These are phyloP conservation scores for Hippocampus kuda DNA, from an alignment of 2,797 vertebrate genomes.

Conservation along the genomic window DNA sequence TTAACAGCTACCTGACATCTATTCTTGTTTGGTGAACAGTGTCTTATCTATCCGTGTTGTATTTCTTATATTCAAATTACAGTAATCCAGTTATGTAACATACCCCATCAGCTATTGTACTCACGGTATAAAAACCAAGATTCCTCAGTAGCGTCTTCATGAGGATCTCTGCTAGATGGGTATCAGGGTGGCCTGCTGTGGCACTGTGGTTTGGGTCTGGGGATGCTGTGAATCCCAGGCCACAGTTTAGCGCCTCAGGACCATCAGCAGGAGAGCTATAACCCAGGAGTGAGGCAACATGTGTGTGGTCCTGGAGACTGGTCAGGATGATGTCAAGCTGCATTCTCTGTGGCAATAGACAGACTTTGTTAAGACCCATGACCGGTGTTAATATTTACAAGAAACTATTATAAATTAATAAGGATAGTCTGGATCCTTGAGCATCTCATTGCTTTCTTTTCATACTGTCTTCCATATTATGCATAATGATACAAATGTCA, in stretches of 20 bases:
- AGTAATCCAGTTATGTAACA: neutral
- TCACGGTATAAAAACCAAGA: conserved; percentile 75
- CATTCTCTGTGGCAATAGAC: conserved; percentile 74
- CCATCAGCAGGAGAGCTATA: conserved; percentile 66
- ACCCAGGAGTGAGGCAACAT: conserved; percentile 72
- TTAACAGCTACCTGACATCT: neutral
- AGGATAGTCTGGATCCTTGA: neutral
- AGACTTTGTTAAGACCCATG: neutral
- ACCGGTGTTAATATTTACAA: neutral
- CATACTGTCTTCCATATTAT: too few relatives aligned
- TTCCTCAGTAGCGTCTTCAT: conserved; percentile 76
- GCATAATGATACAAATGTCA: too few relatives aligned
- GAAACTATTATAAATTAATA: neutral
- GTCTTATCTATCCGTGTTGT: neutral
- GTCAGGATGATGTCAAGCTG: conserved; percentile 80
- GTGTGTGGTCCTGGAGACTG: conserved; percentile 76
- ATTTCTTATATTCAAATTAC: neutral
- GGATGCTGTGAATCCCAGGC: conserved; percentile 63
- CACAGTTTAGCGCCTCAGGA: conserved; percentile 58
- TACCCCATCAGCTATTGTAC: conserved; percentile 10
- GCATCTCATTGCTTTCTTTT: neutral
- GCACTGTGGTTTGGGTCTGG: conserved; percentile 35
- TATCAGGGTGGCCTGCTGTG: conserved; percentile 55
- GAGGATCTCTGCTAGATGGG: conserved; percentile 73
- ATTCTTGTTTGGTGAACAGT: neutral